Evolutionary conservation across 1,140 invertebrate genomes (phyloP), one percentile per base, ranked within the genome.

Genomic region (Drosophila elegans): DNA sequence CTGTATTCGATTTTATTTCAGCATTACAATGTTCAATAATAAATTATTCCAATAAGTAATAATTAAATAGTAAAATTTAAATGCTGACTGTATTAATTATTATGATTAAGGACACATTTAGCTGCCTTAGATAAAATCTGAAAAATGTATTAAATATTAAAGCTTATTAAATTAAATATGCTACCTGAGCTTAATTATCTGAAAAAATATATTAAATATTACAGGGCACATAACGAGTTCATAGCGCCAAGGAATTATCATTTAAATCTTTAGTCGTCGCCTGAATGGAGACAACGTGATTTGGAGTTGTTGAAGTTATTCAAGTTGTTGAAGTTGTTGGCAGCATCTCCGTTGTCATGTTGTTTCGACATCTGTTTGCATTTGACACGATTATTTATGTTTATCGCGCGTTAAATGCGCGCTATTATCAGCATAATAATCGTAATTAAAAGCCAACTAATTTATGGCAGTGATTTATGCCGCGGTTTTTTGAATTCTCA

Each of bases 371-470:
- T 88, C 83, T 88, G 83, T 88, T 91, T 85, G 78, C 81, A 76
- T 85, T 86, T 91, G 90, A 91, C 85, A 88, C 83, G 85, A 91
- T 91, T 90, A 91, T 91, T 91, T 91, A 91, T 91, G 90, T 91
- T 90, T 91, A 91, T 91, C 85, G 79, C 85, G 85, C 90, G 90
- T 90, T 91, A 86, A 91, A 91, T 90, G 64, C 73, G 74, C 90
- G 78, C 90, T 90, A 91, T 91, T 91, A 91, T 90, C 85, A 90
- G 56, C 74, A 83, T 91, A 91, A 91, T 91, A 91, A 91, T 90
- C 90, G 84, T 91, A 91, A 91, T 91, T 91, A 91, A 91, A 91
- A 90, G 84, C 83, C 80, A 91, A 90, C 84, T 91, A 86, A 90
- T 91, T 91, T 90, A 91, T 91, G 72, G 80, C 82, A 78, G 67